Evolutionary conservation across 2,888 invertebrate genomes (phyloP), one percentile per base, ranked within the genome.

Genomic region (Synanthedon vespiformis): DNA sequence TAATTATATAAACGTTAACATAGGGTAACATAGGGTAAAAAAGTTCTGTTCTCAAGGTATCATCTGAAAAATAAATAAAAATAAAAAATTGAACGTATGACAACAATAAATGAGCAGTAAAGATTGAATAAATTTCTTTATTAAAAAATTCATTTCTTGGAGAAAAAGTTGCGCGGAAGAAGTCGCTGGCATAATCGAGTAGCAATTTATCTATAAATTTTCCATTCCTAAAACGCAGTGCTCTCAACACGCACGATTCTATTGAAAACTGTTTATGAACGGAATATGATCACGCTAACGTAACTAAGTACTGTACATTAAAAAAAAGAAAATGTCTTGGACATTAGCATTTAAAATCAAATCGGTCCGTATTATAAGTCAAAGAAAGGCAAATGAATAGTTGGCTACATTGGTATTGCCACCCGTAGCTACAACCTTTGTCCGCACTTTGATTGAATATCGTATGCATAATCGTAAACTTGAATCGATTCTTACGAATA

Each of bases 391-490:
- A 44, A 44, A 44, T 44, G 44, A 44, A 44, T 44, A n/a, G 44
- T 13, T 44, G 44, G 10, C 14, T 44, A 44, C 44, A 44, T 44
- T 44, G 13, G 44, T 14, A 44, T n/a, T 44, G 44, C 44, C 44
- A 44, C 44, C 44, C 44, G 44, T 44, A 44, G 44, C 44, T 44
- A 44, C 14, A 44, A n/a, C 70, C 68, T 78, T 81, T 80, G 81
- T 80, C 67, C 70, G 64, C 58, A 62, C 59, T 60, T 48, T 76
- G 81, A 83, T 80, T 80, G 79, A 82, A 83, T 79, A 75, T 75
- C 71, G 70, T 70, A 77, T 71, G 72, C 58, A 76, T 72, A 77
- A 79, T 84, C 83, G 77, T 83, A 84, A 84, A 83, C 58, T 68
- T 64, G 67, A 70, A 75, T 76, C 79, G 76, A 78, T 77, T 78